phyloP scores from a whole-genome alignment of 2,113 vertebrate species.

The Ceyx melanurus region DNA sequence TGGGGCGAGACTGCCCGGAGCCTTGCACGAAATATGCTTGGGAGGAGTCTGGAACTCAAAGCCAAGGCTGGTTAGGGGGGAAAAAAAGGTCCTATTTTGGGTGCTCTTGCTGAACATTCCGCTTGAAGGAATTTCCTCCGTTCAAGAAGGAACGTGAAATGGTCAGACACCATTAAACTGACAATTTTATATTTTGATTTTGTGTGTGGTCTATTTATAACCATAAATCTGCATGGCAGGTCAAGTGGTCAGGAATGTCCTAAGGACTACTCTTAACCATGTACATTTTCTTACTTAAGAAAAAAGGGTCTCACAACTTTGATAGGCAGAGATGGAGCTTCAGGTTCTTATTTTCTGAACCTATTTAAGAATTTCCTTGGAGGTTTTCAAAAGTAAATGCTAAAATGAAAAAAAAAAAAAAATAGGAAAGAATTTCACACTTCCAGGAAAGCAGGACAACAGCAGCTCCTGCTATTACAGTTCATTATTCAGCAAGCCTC shows the following conservation, averaged over 20 bases:
- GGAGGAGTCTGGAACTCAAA: background rate
- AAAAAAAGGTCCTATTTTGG: conserved; percentile 44
- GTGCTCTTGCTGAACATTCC: conserved; percentile 51
- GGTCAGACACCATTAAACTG: conserved; percentile 12
- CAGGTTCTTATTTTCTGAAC: background rate
- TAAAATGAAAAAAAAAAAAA: background rate
- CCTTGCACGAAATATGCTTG: conserved; percentile 43
- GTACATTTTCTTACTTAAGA: background rate
- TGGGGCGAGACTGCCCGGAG: conserved; percentile 46
- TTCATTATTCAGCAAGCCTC: background rate
- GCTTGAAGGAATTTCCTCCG: conserved; percentile 40
- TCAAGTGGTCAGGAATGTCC: background rate
- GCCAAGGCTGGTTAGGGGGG: conserved; percentile 18
- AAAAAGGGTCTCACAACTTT: background rate
- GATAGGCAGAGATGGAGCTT: background rate
- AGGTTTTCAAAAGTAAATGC: background rate
- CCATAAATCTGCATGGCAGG: background rate
- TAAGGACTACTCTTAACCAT: background rate
- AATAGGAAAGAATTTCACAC: background rate
- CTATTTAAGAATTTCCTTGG: background rate
- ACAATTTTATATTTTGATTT: background rate
- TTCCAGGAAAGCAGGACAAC: background rate
- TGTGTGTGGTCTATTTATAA: background rate
- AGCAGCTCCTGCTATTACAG: background rate
- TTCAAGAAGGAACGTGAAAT: background rate